Evolutionary conservation across 2,888 invertebrate species (phyloP).

Genomic region (Gasteruption jaculator): DNA sequence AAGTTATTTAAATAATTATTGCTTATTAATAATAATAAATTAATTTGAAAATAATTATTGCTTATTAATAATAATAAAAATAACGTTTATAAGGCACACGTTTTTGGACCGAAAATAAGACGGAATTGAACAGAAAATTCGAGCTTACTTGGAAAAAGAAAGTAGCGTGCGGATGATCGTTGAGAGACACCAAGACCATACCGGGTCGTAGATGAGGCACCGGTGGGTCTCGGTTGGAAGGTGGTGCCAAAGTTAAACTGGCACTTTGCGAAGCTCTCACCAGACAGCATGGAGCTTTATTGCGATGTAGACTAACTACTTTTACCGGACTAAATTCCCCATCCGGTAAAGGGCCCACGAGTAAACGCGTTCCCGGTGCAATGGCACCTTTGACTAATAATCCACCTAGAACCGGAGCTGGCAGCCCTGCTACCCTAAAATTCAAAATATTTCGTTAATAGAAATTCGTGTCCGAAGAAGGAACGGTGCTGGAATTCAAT

Average conservation of each 20-base stretch:
- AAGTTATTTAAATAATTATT: conserved; percentile 1
- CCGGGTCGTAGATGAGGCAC: conserved; percentile 68
- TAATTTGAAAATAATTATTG: background rate
- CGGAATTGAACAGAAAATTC: too few species aligned
- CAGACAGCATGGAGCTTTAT: conserved; percentile 82
- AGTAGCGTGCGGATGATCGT: conserved; percentile 54
- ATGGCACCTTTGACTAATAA: conserved; percentile 80
- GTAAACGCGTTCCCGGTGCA: conserved; percentile 74
- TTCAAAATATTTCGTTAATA: background rate
- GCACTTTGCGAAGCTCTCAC: conserved; percentile 91
- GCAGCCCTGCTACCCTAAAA: conserved; percentile 67
- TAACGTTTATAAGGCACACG: too few species aligned
- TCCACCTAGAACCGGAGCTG: conserved; percentile 80
- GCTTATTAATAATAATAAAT: background rate
- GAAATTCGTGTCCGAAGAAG: too few species aligned
- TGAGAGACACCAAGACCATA: conserved; percentile 72
- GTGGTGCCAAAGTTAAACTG: conserved; percentile 68
- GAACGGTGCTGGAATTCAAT: background rate
- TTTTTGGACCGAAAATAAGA: too few species aligned
- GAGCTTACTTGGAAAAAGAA: conserved; percentile 57
- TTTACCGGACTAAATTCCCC: conserved; percentile 74
- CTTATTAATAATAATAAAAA: background rate
- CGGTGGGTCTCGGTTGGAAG: conserved; percentile 48
- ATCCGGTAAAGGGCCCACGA: conserved; percentile 72
- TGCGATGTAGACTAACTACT: conserved; percentile 85